Evolutionary conservation across 2,797 vertebrate species (phyloP).

Genomic region (Sternarchorhynchus goeldii): DNA sequence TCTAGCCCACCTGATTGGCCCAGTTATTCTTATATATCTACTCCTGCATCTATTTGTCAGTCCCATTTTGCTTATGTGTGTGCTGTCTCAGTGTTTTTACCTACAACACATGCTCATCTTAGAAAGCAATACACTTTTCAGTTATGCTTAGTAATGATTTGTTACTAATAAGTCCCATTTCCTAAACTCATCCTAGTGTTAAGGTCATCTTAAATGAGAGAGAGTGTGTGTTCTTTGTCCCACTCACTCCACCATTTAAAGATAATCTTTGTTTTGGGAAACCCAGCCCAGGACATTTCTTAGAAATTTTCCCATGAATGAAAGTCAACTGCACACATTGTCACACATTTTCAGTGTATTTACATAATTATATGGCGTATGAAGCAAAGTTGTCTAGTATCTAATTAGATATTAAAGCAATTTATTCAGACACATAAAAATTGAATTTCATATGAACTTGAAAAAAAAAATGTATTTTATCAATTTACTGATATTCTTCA

Average conservation of each 20-base stretch:
- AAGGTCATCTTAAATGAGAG: too few relatives aligned
- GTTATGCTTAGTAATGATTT: too few relatives aligned
- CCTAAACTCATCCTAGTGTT: not conserved
- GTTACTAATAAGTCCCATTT: not conserved
- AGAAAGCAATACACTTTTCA: not conserved
- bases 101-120: not conserved
- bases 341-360: not conserved
- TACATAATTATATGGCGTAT: not conserved
- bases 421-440: too few relatives aligned
- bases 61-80: not conserved
- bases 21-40: not conserved
- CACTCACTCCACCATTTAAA: too few relatives aligned
- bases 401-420: not conserved
- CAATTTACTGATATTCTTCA: too few relatives aligned
- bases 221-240: too few relatives aligned
- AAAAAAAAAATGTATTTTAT: too few relatives aligned
- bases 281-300: not conserved
- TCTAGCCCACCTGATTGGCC: too few relatives aligned
- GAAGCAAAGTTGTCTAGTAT: not conserved
- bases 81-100: not conserved
- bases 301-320: not conserved
- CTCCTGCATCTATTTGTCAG: too few relatives aligned
- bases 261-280: too few relatives aligned
- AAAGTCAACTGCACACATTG: not conserved
- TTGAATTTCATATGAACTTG: too few relatives aligned